Evolutionary conservation across 1,140 invertebrate genomes (phyloP), one percentile per base, ranked within the genome.

Genomic region (Camponotus pennsylvanicus): DNA sequence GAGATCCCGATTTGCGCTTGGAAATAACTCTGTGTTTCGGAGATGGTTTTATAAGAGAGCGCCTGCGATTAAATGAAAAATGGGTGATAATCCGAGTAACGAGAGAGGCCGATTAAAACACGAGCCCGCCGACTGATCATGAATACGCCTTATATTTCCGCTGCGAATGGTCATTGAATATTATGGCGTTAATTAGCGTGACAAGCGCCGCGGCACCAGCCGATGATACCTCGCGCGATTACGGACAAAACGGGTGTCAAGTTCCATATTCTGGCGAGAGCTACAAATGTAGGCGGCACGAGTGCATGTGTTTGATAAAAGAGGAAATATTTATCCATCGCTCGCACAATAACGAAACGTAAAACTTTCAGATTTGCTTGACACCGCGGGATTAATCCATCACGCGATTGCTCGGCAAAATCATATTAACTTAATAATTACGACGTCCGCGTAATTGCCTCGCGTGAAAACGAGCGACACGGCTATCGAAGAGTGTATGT

Each of bases 101-200:
- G 66, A 70, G 49, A 52, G 49, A 52, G 66, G 52, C 64, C 82
- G 55, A 85, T 87, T 87, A 78, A 87, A 87, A 15, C 82, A 18
- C 78, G 52, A 64, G 66, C n/a, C 52, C 55, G 79, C 34, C 77
- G 34, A 66, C 69, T 42, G 70, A 85, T 84, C 69, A 66, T 11
- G 63, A 66, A 64, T 55, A 67, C 55, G 45, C 69, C 69, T 83
- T 73, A 83, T 49, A 83, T 73, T 82, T 55, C 21, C 34, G 64
- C 57, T n/a, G 18, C 63, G 71, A 42, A 66, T 18, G 73, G 15
- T 55, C 63, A 85, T 69, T 52, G 86, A 87, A 78, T 85, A 78
- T 85, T 64, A 70, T 57, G 86, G 52, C 82, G 55, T 85, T 87
- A 87, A 87, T 87, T 87, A 85, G 71, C 15, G 80, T 40, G 78